These are phyloP conservation scores for Euleptes europaea DNA, from an alignment of 2,113 vertebrate genomes.

Conservation along the genomic window DNA sequence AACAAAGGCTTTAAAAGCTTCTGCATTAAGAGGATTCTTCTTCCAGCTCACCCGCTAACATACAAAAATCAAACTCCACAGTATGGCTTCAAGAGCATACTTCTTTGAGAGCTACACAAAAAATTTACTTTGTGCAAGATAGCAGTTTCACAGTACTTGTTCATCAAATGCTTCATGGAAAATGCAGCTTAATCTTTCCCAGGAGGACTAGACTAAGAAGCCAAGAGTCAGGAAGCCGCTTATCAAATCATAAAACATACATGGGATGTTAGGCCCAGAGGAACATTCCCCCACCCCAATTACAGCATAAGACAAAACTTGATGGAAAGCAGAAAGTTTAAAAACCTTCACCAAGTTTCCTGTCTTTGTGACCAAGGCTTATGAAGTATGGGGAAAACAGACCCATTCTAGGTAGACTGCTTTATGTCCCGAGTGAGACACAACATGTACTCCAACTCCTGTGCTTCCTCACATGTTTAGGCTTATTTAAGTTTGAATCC, in stretches of 20 bases:
- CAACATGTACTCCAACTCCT: background rate
- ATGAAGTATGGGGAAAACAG: background rate
- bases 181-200: constrained; percentile 40
- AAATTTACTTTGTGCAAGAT: constrained; percentile 20
- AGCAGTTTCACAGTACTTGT: constrained; percentile 20
- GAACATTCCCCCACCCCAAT: background rate
- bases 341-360: background rate
- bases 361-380: background rate
- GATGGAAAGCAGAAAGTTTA: constrained; percentile 8
- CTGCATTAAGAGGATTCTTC: constrained; percentile 18
- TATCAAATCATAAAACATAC: constrained; percentile 62
- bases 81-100: constrained; percentile 28
- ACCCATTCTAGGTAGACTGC: background rate
- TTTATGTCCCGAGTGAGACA: background rate
- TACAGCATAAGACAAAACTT: background rate
- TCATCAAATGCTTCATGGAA: constrained; percentile 57
- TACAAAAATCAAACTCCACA: constrained; percentile 19
- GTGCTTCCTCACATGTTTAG: background rate
- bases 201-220: constrained; percentile 22
- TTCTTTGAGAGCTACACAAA: constrained; percentile 35
- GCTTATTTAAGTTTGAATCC: background rate
- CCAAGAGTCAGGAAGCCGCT: constrained; percentile 17
- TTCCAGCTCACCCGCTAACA: constrained; percentile 26
- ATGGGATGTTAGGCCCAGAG: constrained; percentile 24
- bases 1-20: background rate